Evolutionary conservation across 1,140 invertebrate genomes (phyloP), one percentile per base, ranked within the genome.

Genomic region (Zeugodacus cucurbitae): DNA sequence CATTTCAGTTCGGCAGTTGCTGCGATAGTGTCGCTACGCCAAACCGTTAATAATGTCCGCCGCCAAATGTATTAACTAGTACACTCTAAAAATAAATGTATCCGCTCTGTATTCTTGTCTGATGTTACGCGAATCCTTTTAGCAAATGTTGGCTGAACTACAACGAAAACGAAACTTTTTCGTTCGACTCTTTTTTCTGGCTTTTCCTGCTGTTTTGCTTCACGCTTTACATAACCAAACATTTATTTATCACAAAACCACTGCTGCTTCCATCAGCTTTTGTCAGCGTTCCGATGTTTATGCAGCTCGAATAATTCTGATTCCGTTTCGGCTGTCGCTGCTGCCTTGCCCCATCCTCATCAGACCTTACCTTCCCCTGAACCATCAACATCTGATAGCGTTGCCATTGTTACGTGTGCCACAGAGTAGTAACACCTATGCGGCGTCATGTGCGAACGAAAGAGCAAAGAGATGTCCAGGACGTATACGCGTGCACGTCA

Each of bases 181-280:
- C 91, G 91, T 90, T 90, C 91, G 44, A 58, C 26, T 59, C 34
- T 54, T 86, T 86, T 58, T 86, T n/a, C 41, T 82, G 90, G 6
- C 58, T 34, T 87, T 34, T 48, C 44, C n/a, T 48, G 26, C 74
- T 82, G 74, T 82, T 82, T 82, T 82, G 22, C 41, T 82, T 44
- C n/a, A 14, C 74, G 74, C 74, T 93, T 92, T 93, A 93, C 90
- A 93, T 91, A 93, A 93, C 92, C 92, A 93, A 93, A 93, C 92
- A 93, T 93, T 93, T 93, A 93, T 93, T 93, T 93, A 93, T 93
- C 88, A 89, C 88, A 90, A 92, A 93, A 93, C 92, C 92, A 91
- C 92, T 90, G 91, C 90, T 91, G 92, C 90, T 90, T 92, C 90
- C 90, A 91, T 93, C 91, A 91, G 91, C 91, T 92, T 92, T 92